These are phyloP conservation scores for Gallinago paraguaiae DNA, from an alignment of 2,113 vertebrate species.

Conservation along the genomic window DNA sequence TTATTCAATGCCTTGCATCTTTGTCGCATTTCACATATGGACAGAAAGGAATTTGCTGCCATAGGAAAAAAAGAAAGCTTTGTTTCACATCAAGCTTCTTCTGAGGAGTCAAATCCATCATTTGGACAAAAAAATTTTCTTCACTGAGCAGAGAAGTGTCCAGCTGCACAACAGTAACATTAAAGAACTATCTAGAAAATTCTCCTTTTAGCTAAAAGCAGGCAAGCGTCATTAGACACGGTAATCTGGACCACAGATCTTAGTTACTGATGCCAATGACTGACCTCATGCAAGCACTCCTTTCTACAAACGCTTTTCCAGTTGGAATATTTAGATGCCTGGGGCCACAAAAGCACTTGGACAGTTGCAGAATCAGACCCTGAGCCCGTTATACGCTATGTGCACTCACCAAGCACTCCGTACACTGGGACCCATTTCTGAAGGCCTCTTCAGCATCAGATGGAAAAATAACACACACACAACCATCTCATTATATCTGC, in stretches of 20 bases:
- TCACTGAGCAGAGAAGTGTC: neutral
- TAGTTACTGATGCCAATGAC: neutral
- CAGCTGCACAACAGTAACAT: accelerated
- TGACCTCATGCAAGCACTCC: neutral
- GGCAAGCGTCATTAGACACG: neutral
- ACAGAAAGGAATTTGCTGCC: neutral
- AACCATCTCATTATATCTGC: neutral
- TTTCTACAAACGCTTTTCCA: neutral
- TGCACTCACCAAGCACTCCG: neutral
- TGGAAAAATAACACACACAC: neutral
- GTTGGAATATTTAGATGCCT: neutral
- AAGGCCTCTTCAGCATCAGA: neutral
- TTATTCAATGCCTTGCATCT: neutral
- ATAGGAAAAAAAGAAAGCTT: neutral
- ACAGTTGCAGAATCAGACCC: neutral
- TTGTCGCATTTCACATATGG: neutral
- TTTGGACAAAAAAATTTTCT: neutral
- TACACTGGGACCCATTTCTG: neutral
- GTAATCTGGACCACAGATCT: neutral
- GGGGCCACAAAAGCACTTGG: accelerated
- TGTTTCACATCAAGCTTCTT: neutral
- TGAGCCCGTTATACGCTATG: accelerated
- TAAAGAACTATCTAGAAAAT: neutral
- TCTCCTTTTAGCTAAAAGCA: neutral
- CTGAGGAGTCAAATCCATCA: neutral